A percentile compares a stretch with the other conserved stretches of the same genome.
These are phyloP conservation scores for Hymenochirus boettgeri DNA, from an alignment of 2,113 vertebrate species.

Conservation along the genomic window DNA sequence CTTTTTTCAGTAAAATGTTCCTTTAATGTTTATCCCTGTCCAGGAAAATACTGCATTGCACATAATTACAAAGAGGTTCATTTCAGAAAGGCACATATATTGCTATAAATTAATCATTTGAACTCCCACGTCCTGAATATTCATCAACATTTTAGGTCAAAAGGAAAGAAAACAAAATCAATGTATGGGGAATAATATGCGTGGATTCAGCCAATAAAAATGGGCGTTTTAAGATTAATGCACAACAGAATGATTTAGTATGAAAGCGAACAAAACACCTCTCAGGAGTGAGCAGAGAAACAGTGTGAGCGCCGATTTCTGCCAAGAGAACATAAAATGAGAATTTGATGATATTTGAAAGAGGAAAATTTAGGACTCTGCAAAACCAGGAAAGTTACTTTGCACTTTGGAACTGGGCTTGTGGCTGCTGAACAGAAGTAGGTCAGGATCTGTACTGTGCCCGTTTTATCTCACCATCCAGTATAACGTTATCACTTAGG, in stretches of 20 bases:
- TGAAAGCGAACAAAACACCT: slow-evolving; percentile 28
- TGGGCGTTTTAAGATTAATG: slow-evolving; percentile 38
- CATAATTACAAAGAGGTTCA: slow-evolving; percentile 28
- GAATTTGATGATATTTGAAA: slow-evolving; percentile 35
- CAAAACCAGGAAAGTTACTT: slow-evolving; percentile 15
- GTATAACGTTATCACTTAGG: too few species aligned
- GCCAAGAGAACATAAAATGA: slow-evolving; percentile 39
- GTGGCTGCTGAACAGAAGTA: background rate
- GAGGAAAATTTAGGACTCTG: slow-evolving; percentile 12
- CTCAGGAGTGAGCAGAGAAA: slow-evolving; percentile 37
- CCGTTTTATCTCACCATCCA: too few species aligned
- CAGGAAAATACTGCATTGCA: slow-evolving; percentile 21
- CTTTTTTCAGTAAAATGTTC: too few species aligned
- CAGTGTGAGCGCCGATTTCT: slow-evolving; percentile 27
- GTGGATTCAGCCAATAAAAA: slow-evolving; percentile 40
- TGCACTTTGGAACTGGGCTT: background rate
- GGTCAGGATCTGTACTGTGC: too few species aligned
- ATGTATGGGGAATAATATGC: slow-evolving; percentile 39
- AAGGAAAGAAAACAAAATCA: slow-evolving; percentile 30
- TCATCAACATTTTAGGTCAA: slow-evolving; percentile 42
- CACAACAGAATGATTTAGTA: slow-evolving; percentile 37
- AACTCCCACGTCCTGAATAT: slow-evolving; percentile 36
- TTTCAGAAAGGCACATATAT: slow-evolving; percentile 37
- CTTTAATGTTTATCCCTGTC: slow-evolving; percentile 23
- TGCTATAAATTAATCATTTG: slow-evolving; percentile 40